Evolutionary conservation across 2,113 vertebrate genomes (phyloP).

Genomic region (Ammodytes dubius): DNA sequence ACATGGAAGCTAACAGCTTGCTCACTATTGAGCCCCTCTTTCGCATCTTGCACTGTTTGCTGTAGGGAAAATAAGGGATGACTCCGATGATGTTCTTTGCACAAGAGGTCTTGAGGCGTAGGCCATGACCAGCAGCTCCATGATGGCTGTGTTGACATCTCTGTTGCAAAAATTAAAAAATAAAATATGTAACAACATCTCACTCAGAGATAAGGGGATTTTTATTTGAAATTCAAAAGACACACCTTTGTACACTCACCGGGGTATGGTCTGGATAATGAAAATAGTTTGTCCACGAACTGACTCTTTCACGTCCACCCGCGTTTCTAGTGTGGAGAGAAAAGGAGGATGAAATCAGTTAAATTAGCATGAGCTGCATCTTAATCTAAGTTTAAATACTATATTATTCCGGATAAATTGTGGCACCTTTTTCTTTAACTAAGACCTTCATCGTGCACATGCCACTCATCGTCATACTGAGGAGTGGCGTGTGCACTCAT

Average conservation of each 20-base stretch:
- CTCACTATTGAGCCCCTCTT: conserved; percentile 98
- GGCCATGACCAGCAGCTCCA: conserved; percentile 98
- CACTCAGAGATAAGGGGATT: background rate
- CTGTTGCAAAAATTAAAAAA: conserved; percentile 68
- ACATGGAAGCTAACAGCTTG: conserved; percentile 97
- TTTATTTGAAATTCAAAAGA: no score
- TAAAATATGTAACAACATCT: background rate
- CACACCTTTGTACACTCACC: conserved; percentile 79
- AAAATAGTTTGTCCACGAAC: conserved; percentile 98
- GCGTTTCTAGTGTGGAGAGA: conserved; percentile 87
- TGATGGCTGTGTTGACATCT: conserved; percentile 98
- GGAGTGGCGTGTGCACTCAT: no score
- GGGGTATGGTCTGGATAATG: conserved; percentile 98
- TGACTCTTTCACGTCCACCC: conserved; percentile 98
- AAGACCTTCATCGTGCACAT: background rate
- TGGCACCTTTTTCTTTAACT: background rate
- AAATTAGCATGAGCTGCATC: background rate
- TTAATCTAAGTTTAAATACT: background rate
- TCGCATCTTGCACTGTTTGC: conserved; percentile 99
- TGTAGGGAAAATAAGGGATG: conserved; percentile 98
- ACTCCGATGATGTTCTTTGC: conserved; percentile 98
- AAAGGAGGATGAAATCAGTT: background rate
- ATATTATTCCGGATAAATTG: background rate
- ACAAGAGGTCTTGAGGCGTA: conserved; percentile 98
- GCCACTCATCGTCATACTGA: background rate